Percentiles rank a stretch among this genome's conserved stretches.
Conservation (phyloP, 2,888 invertebrate genomes). For the Orthosia cruda region DNA sequence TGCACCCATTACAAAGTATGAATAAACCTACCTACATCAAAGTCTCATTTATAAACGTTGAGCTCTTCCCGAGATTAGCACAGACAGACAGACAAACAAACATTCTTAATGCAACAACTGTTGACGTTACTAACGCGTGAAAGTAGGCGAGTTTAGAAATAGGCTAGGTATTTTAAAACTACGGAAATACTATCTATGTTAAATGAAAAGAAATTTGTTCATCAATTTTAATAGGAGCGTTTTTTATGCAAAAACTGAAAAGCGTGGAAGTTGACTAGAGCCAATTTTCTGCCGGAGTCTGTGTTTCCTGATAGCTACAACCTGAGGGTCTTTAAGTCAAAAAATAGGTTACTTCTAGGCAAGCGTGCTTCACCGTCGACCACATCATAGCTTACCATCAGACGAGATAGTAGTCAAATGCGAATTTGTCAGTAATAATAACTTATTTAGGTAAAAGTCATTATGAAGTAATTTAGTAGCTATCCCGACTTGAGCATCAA, state of each 20-base stretch:
- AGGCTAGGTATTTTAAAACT: conserved; percentile 53
- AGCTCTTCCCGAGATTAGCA: conserved; percentile 22
- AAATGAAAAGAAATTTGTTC: conserved; percentile 8
- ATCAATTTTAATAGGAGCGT: neutral
- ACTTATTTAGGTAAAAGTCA: no score
- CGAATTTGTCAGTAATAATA: no score
- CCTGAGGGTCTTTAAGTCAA: no score
- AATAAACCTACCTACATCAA: conserved; percentile 15
- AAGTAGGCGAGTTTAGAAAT: conserved; percentile 34
- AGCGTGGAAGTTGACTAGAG: no score
- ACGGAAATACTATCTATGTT: conserved; percentile 31
- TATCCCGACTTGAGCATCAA: no score
- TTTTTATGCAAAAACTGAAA: no score
- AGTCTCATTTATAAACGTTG: conserved; percentile 11
- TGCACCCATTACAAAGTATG: neutral
- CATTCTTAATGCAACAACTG: conserved; percentile 49
- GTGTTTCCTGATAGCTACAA: neutral
- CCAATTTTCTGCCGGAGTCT: no score
- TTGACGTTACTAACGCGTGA: conserved; percentile 39
- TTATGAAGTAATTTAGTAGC: no score
- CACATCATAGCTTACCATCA: no score
- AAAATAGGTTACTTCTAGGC: no score
- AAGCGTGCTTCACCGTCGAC: no score
- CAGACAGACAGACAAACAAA: conserved; percentile 50
- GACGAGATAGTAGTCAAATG: no score